Percentiles rank a stretch among this genome's conserved stretches.
These are phyloP conservation scores for Argyra leucocephala DNA, from an alignment of 2,888 invertebrate genomes.

Conservation along the genomic window DNA sequence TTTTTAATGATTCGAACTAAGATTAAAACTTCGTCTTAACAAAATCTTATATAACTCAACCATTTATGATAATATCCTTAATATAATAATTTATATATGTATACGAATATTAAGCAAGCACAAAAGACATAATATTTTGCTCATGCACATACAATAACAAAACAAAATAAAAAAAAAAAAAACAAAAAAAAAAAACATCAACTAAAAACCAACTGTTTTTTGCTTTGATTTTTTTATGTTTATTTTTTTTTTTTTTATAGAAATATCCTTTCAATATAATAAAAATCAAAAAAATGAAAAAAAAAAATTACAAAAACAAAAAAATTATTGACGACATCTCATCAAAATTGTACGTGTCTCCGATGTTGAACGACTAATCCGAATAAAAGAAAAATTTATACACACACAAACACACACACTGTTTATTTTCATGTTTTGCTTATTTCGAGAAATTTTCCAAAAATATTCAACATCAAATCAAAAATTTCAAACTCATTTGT, in stretches of 20 bases:
- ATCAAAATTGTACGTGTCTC: conserved; percentile 23
- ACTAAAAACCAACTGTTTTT: background rate
- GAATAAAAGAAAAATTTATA: too few species aligned
- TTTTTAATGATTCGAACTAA: background rate
- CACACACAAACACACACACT: too few species aligned
- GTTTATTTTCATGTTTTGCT: too few species aligned
- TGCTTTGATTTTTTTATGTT: background rate
- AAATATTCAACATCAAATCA: background rate
- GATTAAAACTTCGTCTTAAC: background rate
- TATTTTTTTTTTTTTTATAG: background rate
- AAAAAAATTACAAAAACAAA: background rate
- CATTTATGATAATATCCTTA: background rate
- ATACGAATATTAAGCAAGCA: background rate
- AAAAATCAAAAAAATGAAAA: too few species aligned
- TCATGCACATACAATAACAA: background rate
- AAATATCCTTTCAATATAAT: background rate
- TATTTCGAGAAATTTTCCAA: background rate
- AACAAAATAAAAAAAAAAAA: background rate
- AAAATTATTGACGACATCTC: conserved; percentile 23
- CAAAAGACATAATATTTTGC: background rate
- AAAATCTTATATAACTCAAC: background rate
- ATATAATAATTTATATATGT: background rate
- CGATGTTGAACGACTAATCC: conserved; percentile 11
- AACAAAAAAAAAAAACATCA: background rate
- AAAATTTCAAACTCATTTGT: background rate